Evolutionary conservation across 2,888 invertebrate genomes (phyloP).

Genomic region (Alsophila aescularia): DNA sequence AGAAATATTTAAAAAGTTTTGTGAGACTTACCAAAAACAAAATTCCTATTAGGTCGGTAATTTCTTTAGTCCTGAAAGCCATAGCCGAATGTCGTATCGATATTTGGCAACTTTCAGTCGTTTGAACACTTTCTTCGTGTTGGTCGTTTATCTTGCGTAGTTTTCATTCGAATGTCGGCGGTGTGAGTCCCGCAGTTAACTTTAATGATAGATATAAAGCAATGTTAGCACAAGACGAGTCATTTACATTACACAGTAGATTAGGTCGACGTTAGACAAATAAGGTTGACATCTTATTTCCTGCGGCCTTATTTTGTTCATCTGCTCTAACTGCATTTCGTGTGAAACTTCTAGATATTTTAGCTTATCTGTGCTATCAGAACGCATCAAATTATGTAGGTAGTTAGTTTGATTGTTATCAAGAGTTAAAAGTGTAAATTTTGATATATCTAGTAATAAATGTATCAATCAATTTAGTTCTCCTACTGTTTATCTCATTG

Average conservation of each 20-base stretch:
- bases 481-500: conserved; percentile 3
- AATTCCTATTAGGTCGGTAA: conserved; percentile 54
- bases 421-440: no score
- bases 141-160: conserved; percentile 63
- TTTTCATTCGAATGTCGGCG: conserved; percentile 61
- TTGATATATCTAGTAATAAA: conserved; percentile 1
- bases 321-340: background rate
- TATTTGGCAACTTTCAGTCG: conserved; percentile 49
- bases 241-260: conserved; percentile 67
- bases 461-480: conserved; percentile 6
- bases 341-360: background rate
- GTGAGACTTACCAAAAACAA: conserved; percentile 56
- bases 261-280: conserved; percentile 71
- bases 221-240: conserved; percentile 63
- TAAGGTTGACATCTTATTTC: conserved; percentile 74
- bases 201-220: conserved; percentile 58
- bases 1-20: background rate
- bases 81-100: conserved; percentile 56
- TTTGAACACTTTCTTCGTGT: conserved; percentile 47
- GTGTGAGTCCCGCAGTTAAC: conserved; percentile 54
- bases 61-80: conserved; percentile 55
- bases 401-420: no score
- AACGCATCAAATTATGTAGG: no score
- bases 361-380: no score
- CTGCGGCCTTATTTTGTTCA: conserved; percentile 51